Percentiles rank a stretch among this genome's conserved stretches.
phyloP scores from a whole-genome alignment of 1,140 invertebrate species.

The Mactra quadrangularis region DNA sequence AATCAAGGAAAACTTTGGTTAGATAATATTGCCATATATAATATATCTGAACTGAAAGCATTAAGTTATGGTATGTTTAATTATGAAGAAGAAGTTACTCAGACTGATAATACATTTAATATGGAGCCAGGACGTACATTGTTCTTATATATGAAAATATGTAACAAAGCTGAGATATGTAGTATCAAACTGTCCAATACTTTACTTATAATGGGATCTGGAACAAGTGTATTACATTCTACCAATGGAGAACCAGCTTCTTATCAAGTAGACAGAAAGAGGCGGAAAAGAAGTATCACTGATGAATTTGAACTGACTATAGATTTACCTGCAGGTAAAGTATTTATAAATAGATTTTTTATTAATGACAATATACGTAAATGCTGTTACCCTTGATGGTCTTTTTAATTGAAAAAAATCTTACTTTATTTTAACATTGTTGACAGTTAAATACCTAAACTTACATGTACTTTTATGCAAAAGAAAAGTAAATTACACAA shows the following conservation, averaged over 20 bases:
- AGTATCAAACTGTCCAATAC: conserved; percentile 32
- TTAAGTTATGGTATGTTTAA: neutral
- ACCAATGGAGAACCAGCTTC: neutral
- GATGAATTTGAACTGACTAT: too few relatives aligned
- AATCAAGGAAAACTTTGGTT: conserved; percentile 36
- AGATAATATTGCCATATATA: neutral
- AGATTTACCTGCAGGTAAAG: too few relatives aligned
- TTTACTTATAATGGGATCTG: conserved; percentile 19
- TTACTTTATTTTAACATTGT: too few relatives aligned
- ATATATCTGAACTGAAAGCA: conserved; percentile 31
- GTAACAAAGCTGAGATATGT: conserved; percentile 49
- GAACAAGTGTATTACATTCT: neutral
- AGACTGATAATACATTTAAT: conserved; percentile 22
- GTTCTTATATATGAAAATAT: conserved; percentile 46
- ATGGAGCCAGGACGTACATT: conserved; percentile 51
- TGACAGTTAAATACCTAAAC: too few relatives aligned
- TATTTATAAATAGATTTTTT: too few relatives aligned
- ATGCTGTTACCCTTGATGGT: too few relatives aligned
- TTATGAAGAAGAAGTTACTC: neutral
- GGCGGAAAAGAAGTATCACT: too few relatives aligned
- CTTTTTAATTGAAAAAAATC: too few relatives aligned
- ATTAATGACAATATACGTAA: too few relatives aligned
- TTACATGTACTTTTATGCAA: too few relatives aligned
- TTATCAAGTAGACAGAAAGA: too few relatives aligned
- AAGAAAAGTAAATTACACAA: too few relatives aligned